Evolutionary conservation across 1,140 invertebrate genomes (phyloP).

Genomic region (Dolichoris vasculosae): DNA sequence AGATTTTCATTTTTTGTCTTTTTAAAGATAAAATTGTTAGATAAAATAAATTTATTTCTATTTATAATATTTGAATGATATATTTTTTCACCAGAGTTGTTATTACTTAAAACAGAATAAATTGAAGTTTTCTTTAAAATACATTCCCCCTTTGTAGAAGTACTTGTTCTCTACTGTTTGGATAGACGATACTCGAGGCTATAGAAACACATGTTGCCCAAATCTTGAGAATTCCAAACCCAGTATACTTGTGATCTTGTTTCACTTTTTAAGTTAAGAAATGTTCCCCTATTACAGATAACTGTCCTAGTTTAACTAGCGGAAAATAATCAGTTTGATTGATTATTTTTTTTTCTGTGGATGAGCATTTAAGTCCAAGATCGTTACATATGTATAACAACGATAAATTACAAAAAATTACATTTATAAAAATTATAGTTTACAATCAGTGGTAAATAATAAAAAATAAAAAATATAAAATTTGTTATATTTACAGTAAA

Average conservation of each 20-base stretch:
- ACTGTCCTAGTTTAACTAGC: neutral
- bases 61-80: neutral
- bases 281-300: neutral
- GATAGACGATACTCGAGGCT: conserved; percentile 59
- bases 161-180: conserved; percentile 55
- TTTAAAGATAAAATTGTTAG: no score
- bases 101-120: conserved; percentile 7
- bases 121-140: conserved; percentile 42
- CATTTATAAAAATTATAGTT: no score
- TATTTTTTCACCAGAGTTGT: neutral
- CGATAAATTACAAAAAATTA: neutral
- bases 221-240: conserved; percentile 50
- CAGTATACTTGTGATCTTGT: neutral
- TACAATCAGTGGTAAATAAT: neutral
- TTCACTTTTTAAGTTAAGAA: conserved; percentile 10
- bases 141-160: conserved; percentile 12
- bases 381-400: neutral
- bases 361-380: neutral
- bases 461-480: neutral
- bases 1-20: no score
- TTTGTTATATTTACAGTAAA: neutral
- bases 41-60: neutral
- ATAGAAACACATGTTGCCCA: conserved; percentile 64
- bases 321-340: neutral
- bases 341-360: conserved; percentile 20